Conservation (phyloP, 2,113 vertebrate genomes). For the Hypanus sabinus region DNA sequence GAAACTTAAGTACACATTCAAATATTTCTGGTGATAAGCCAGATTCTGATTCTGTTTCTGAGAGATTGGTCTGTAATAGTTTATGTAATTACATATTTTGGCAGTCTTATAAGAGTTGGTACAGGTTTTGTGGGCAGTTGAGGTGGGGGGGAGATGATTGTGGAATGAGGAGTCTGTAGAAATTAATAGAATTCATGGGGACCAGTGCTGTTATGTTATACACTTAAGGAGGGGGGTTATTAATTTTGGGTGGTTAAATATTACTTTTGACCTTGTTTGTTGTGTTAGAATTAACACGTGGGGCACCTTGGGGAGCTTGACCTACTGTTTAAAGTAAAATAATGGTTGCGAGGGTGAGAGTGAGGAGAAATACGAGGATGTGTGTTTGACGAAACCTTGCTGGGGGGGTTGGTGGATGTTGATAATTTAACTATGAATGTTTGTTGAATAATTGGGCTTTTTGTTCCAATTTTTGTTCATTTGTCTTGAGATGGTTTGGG, state of each 20-base stretch:
- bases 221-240: not conserved
- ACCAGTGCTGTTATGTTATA: constrained; percentile 39
- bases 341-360: not conserved
- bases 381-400: constrained; percentile 36
- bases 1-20: too few relatives aligned
- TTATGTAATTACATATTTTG: too few relatives aligned
- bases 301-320: too few relatives aligned
- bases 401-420: not conserved
- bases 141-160: too few relatives aligned
- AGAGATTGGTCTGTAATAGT: too few relatives aligned
- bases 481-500: not conserved
- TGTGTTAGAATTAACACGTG: too few relatives aligned
- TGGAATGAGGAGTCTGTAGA: too few relatives aligned
- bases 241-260: constrained; percentile 16
- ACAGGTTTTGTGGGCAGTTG: too few relatives aligned
- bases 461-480: not conserved
- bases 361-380: not conserved
- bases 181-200: not conserved
- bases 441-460: not conserved
- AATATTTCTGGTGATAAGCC: too few relatives aligned
- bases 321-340: not conserved
- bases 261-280: too few relatives aligned
- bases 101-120: too few relatives aligned
- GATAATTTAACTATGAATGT: not conserved
- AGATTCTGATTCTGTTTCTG: too few relatives aligned